A percentile compares a stretch with the other conserved stretches of the same genome.
Conservation (phyloP, 2,797 vertebrate species). For the Sebastolobus alascanus region DNA sequence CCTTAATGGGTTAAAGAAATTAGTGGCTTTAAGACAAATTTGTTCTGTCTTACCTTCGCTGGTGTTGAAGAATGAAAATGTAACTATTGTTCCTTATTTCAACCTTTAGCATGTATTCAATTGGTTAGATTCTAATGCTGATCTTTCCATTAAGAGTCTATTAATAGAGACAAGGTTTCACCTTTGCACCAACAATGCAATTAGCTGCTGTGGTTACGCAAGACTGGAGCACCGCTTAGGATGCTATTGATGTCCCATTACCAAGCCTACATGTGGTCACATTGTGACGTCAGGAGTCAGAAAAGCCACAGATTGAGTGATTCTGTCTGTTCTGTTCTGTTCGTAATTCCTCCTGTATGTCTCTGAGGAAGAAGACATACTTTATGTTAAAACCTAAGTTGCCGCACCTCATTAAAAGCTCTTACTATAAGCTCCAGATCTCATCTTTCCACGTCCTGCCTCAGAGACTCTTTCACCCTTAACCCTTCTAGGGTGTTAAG, state of each 20-base stretch:
- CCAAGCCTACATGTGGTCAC: constrained; percentile 23
- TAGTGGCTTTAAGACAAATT: no score
- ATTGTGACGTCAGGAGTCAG: not conserved
- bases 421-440: not conserved
- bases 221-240: constrained; percentile 28
- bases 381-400: not conserved
- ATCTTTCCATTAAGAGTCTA: constrained; percentile 38
- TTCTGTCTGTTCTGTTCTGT: constrained; percentile 8
- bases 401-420: not conserved
- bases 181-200: constrained; percentile 34
- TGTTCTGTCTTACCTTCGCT: not conserved
- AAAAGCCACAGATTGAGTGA: not conserved
- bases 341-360: not conserved
- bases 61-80: not conserved
- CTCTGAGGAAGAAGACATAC: not conserved
- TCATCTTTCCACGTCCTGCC: constrained; percentile 1
- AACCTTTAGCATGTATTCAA: not conserved
- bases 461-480: not conserved
- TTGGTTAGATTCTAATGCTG: constrained; percentile 28
- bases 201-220: constrained; percentile 39
- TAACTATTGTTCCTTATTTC: not conserved
- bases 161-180: constrained; percentile 39
- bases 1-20: no score
- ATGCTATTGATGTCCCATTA: constrained; percentile 26
- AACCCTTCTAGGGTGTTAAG: not conserved